Conservation (phyloP, 2,888 invertebrate genomes). For the Dicyrtomina minuta region DNA sequence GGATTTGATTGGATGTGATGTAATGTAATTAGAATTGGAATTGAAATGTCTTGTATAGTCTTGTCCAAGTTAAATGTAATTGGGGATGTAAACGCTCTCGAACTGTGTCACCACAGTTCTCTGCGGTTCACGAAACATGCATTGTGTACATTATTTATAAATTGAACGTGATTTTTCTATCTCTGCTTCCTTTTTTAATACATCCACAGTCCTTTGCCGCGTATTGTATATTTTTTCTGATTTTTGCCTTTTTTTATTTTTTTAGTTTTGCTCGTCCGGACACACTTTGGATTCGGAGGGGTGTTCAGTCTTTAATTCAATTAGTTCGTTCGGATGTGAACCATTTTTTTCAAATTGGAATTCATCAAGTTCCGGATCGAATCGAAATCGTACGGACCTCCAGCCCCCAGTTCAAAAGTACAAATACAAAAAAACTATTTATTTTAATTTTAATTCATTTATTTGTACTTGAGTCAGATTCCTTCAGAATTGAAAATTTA, state of each 20-base stretch:
- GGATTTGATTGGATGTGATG: neutral
- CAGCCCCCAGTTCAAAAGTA: neutral
- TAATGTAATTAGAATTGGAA: neutral
- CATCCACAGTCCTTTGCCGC: too few species aligned
- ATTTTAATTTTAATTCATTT: neutral
- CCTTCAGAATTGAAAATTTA: too few species aligned
- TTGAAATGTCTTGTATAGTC: neutral
- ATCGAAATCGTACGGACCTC: slow-evolving; percentile 8
- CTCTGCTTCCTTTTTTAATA: too few species aligned
- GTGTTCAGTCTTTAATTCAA: slow-evolving; percentile 24
- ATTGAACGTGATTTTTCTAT: too few species aligned
- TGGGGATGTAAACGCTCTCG: neutral
- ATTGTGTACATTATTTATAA: neutral
- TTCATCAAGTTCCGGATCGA: slow-evolving; percentile 3
- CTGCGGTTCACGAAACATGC: too few species aligned
- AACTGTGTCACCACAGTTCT: too few species aligned
- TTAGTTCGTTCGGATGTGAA: slow-evolving; percentile 20
- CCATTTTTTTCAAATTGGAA: slow-evolving; percentile 11
- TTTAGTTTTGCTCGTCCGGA: slow-evolving; percentile 17
- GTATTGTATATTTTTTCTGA: too few species aligned
- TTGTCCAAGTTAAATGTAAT: neutral
- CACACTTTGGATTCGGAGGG: slow-evolving; percentile 27
- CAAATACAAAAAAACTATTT: neutral
- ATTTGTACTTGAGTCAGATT: too few species aligned
- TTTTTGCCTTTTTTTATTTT: too few species aligned